Conservation (phyloP, 1,140 invertebrate genomes). For the Paraescarpia echinospica region DNA sequence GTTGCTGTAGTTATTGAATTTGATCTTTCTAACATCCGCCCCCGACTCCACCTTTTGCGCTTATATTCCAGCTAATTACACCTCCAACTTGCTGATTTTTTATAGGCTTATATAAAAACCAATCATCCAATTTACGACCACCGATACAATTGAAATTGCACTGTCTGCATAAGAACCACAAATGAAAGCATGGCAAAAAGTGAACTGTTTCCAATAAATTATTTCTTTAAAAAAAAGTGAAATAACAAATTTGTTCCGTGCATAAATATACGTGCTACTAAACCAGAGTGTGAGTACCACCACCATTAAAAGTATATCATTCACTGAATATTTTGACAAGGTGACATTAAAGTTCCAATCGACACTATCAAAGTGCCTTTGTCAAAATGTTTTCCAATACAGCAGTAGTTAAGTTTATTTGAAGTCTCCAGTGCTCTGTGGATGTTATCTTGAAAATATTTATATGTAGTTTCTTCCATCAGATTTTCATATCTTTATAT, state of each 20-base stretch:
- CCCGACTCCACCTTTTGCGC: not conserved
- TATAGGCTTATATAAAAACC: not conserved
- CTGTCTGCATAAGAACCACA: not conserved
- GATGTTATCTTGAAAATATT: not conserved
- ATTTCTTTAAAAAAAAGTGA: too few relatives aligned
- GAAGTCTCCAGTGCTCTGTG: too few relatives aligned
- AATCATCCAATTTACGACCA: not conserved
- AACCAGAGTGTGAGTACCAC: not conserved
- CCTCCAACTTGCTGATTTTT: not conserved
- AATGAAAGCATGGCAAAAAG: not conserved
- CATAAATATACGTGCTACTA: not conserved
- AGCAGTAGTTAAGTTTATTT: too few relatives aligned
- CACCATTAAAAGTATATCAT: not conserved
- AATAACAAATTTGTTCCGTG: not conserved
- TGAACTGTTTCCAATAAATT: not conserved
- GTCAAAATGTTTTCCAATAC: not conserved
- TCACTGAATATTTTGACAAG: not conserved
- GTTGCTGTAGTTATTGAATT: not conserved
- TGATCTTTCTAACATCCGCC: not conserved
- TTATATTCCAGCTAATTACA: not conserved
- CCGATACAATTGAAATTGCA: not conserved
- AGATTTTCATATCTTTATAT: too few relatives aligned
- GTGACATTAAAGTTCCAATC: not conserved
- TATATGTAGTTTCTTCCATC: not conserved
- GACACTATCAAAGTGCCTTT: not conserved